Percentiles rank a stretch among this genome's conserved stretches.
Conservation (phyloP, 2,113 vertebrate species). For the Acrocephalus kingi region DNA sequence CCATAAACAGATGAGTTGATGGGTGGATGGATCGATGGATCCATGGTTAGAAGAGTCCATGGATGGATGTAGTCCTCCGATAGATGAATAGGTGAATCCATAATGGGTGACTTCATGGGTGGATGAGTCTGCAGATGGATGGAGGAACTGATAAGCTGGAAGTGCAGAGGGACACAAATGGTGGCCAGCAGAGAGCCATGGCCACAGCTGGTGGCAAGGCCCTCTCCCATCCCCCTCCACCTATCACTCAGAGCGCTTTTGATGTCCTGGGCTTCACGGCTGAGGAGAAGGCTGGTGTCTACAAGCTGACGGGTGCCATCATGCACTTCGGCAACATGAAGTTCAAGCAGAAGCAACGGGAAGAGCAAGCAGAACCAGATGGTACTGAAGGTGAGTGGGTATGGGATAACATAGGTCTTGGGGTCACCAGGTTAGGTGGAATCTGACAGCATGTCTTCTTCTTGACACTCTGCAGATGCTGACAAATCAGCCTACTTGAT, state of each 20-base stretch:
- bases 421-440: not conserved
- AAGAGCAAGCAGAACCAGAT: slow-evolving; percentile 79
- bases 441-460: not conserved
- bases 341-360: slow-evolving; percentile 81
- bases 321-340: slow-evolving; percentile 85
- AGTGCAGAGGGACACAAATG: not conserved
- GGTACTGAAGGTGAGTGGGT: slow-evolving; percentile 74
- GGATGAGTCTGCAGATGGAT: not conserved
- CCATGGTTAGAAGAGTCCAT: not conserved
- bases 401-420: accelerated
- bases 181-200: not conserved
- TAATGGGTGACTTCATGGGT: not conserved
- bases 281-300: slow-evolving; percentile 76
- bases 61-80: not conserved
- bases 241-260: slow-evolving; percentile 69
- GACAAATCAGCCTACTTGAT: slow-evolving; percentile 86
- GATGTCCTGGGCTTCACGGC: slow-evolving; percentile 79
- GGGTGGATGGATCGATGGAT: too few species aligned
- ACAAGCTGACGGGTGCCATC: slow-evolving; percentile 79
- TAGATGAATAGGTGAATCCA: not conserved
- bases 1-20: not conserved
- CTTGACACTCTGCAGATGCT: slow-evolving; percentile 58
- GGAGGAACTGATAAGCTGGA: not conserved
- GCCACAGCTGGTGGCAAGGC: not conserved
- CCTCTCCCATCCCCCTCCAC: not conserved